Conservation (phyloP, 92 coral and sea anemone genomes). For the Porites rus region DNA sequence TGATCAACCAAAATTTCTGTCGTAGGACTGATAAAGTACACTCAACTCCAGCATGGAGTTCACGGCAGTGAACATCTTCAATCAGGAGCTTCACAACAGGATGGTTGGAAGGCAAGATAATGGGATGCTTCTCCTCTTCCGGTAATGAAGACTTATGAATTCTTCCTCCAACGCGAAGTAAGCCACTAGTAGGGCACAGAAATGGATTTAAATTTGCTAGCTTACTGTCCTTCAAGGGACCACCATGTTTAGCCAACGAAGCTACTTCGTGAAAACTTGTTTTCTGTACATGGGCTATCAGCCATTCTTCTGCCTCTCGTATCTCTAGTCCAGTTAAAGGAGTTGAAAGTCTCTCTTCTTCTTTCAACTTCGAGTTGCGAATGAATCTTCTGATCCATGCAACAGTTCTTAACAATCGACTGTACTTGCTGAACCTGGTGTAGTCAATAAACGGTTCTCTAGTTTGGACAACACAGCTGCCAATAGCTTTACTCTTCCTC, state of each 20-base stretch:
- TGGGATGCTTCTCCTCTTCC: constrained; percentile 40
- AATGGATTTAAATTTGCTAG: constrained; percentile 41
- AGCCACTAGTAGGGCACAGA: constrained; percentile 28
- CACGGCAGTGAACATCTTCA: constrained; percentile 28
- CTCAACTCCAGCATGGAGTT: constrained; percentile 36
- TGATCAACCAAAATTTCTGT: constrained; percentile 48
- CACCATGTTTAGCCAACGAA: neutral
- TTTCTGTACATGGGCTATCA: constrained; percentile 15
- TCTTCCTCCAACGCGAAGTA: constrained; percentile 34
- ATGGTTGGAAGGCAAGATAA: constrained; percentile 34
- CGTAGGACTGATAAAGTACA: constrained; percentile 31
- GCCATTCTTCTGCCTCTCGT: neutral
- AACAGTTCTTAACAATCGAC: constrained; percentile 38
- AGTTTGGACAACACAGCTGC: constrained; percentile 40
- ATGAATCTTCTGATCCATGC: constrained; percentile 49
- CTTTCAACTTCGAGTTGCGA: constrained; percentile 19
- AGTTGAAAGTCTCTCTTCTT: constrained; percentile 20
- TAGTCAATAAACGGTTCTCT: constrained; percentile 20
- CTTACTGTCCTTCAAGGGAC: constrained; percentile 29
- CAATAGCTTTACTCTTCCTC: constrained; percentile 32
- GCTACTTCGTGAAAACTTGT: neutral
- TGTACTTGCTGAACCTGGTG: constrained; percentile 35
- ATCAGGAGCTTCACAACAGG: constrained; percentile 27
- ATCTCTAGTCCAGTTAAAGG: constrained; percentile 24
- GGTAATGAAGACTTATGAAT: constrained; percentile 12